Base-by-base conservation (phyloP, 1,140 invertebrate genomes). In the Mylabris phalerata region DNA sequence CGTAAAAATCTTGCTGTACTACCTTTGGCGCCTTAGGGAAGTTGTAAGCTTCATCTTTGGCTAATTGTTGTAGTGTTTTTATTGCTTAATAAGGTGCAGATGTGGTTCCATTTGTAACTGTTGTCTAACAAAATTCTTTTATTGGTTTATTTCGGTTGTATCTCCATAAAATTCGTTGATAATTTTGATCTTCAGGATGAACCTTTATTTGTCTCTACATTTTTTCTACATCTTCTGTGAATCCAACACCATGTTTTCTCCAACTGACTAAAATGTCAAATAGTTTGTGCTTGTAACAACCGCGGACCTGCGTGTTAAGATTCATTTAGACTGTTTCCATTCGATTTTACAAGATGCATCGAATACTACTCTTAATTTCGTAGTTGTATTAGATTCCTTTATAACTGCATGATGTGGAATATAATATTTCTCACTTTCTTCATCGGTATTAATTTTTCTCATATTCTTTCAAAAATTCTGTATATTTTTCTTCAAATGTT, bases 301-400 rank as follows among this genome's bases (percentile, higher is more conserved):
- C 42, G 51, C 3, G 64, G 52, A n/a, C 67, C 67, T 1, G 50
- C 42, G 0, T 59, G 45, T n/a, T 69, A 48, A 2, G 24, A 43
- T 11, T 75, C 63, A 63, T 77, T 77, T 0, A 76, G 48, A 1
- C 65, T 68, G 4, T 55, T 38, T 6, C 63, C 63, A 13, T 46
- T 60, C 19, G 47, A 27, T 49, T 32, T 65, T 66, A 9, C 65
- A 66, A 40, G 67, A n/a, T n/a, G n/a, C n/a, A n/a, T n/a, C n/a
- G n/a, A n/a, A n/a, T n/a, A n/a, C n/a, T n/a, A n/a, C n/a, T n/a
- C n/a, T n/a, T n/a, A n/a, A n/a, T n/a, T n/a, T n/a, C n/a, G n/a
- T n/a, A n/a, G n/a, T n/a, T n/a, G n/a, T n/a, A n/a, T n/a, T n/a
- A n/a, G n/a, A n/a, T n/a, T n/a, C n/a, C n/a, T n/a, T n/a, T n/a